phyloP scores from a whole-genome alignment of 2,113 vertebrate species.

The Entomyzon cyanotis region DNA sequence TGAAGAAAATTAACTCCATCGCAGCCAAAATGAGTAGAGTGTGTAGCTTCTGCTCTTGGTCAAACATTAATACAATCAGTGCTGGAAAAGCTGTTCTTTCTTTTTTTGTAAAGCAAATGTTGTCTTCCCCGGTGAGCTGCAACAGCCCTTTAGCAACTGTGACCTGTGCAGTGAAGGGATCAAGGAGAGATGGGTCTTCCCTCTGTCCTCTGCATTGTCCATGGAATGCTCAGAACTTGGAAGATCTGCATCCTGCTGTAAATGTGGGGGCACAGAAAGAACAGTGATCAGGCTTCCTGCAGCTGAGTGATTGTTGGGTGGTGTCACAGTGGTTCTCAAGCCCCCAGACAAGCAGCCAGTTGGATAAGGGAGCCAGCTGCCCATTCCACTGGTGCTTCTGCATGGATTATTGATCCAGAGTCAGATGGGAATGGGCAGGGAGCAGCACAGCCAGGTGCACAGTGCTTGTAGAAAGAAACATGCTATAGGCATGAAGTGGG shows the following conservation, averaged over 20 bases:
- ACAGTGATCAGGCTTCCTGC: background rate
- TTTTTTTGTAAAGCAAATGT: background rate
- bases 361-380: fast-evolving
- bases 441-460: background rate
- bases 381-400: background rate
- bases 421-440: background rate
- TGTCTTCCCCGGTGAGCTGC: background rate
- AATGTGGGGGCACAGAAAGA: background rate
- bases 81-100: background rate
- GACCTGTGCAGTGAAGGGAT: background rate
- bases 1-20: background rate
- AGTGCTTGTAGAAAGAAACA: background rate
- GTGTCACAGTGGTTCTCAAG: background rate
- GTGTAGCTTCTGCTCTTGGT: background rate
- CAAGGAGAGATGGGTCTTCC: background rate
- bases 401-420: background rate
- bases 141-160: background rate
- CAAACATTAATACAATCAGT: background rate
- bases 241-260: background rate
- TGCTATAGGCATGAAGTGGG: fast-evolving
- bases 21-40: background rate
- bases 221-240: background rate
- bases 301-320: background rate
- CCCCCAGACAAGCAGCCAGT: background rate
- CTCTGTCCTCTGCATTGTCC: background rate